Percentiles rank a stretch among this genome's conserved stretches.
Conservation (phyloP, 2,888 invertebrate genomes). For the Synanthedon vespiformis region DNA sequence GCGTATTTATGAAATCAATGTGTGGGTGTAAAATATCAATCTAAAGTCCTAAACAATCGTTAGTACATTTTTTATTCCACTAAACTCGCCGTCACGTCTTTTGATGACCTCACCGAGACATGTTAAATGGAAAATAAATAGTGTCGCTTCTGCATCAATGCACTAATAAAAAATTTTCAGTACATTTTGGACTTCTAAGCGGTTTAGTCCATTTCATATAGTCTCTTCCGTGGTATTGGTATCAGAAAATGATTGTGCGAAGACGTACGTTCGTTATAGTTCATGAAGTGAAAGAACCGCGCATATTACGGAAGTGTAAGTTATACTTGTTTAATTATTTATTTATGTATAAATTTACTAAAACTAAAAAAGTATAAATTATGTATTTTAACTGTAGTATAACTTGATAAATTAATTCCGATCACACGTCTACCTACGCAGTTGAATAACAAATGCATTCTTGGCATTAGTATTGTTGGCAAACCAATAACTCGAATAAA, state of each 20-base stretch:
- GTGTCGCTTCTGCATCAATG: slow-evolving; percentile 7
- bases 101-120: slow-evolving; percentile 32
- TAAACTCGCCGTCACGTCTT: slow-evolving; percentile 19
- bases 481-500: slow-evolving; percentile 14
- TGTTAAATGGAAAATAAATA: slow-evolving; percentile 25
- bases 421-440: slow-evolving; percentile 4
- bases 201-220: slow-evolving; percentile 10
- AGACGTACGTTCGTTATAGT: slow-evolving; percentile 27
- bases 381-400: no score
- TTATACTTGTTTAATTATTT: slow-evolving; percentile 5
- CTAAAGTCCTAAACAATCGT: slow-evolving; percentile 5
- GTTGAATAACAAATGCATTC: slow-evolving; percentile 25
- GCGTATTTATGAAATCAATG: background rate
- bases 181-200: slow-evolving; percentile 12
- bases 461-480: slow-evolving; percentile 32
- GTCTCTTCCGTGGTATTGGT: background rate
- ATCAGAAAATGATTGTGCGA: slow-evolving; percentile 20
- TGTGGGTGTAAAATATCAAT: background rate
- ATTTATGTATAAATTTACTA: background rate
- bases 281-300: slow-evolving; percentile 18
- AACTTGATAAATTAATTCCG: background rate
- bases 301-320: slow-evolving; percentile 27
- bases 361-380: no score
- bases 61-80: slow-evolving; percentile 19
- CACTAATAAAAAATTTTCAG: slow-evolving; percentile 14